These are phyloP conservation scores for Porites lobata DNA, from an alignment of 92 coral and sea anemone genomes.

Conservation along the genomic window DNA sequence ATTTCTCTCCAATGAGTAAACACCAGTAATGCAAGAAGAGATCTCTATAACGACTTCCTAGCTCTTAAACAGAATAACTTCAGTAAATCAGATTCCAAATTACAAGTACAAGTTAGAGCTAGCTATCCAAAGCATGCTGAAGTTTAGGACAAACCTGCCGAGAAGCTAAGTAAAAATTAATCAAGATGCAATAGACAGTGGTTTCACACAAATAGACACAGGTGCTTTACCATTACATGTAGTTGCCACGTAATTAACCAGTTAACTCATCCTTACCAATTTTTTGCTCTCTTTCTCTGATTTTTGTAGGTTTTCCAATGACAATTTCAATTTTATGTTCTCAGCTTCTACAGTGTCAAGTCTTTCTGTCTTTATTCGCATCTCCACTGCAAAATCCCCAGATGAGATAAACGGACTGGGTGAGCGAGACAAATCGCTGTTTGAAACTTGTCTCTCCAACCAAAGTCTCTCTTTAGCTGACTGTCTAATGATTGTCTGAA, in stretches of 20 bases:
- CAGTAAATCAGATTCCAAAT: too few relatives aligned
- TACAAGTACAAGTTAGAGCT: too few relatives aligned
- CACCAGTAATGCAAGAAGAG: background rate
- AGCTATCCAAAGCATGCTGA: too few relatives aligned
- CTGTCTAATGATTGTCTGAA: constrained; percentile 82
- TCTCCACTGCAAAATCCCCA: constrained; percentile 53
- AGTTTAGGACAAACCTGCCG: too few relatives aligned
- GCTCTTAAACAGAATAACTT: too few relatives aligned
- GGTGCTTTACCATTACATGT: too few relatives aligned
- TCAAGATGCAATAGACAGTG: too few relatives aligned
- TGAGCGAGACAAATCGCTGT: constrained; percentile 55
- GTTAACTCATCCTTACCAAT: constrained; percentile 51
- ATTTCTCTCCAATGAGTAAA: background rate
- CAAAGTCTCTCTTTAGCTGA: constrained; percentile 89
- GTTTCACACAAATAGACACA: too few relatives aligned
- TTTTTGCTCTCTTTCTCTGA: constrained; percentile 69
- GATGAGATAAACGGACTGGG: constrained; percentile 62
- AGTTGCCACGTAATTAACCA: too few relatives aligned
- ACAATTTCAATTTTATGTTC: constrained; percentile 68
- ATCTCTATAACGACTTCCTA: background rate
- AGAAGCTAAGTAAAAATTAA: too few relatives aligned
- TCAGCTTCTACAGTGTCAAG: constrained; percentile 56
- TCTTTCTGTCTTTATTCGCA: constrained; percentile 23
- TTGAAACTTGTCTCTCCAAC: constrained; percentile 89
- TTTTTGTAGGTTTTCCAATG: constrained; percentile 57